Percentiles rank a stretch among this genome's conserved stretches.
These are phyloP conservation scores for Drosophila gunungcola DNA, from an alignment of 1,140 invertebrate genomes.

Conservation along the genomic window DNA sequence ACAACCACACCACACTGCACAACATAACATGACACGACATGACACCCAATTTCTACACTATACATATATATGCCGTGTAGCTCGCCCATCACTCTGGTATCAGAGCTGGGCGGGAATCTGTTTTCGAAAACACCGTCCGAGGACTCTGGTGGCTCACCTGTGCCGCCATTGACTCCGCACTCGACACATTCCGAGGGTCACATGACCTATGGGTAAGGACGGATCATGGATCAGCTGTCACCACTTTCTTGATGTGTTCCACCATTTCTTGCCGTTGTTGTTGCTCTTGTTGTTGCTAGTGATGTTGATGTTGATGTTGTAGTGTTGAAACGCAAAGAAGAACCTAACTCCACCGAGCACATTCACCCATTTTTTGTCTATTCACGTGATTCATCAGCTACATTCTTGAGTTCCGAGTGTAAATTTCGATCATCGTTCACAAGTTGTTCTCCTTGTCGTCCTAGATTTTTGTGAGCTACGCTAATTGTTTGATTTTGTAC, in stretches of 20 bases:
- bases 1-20: slow-evolving; percentile 43
- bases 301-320: slow-evolving; percentile 49
- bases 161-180: slow-evolving; percentile 85
- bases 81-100: slow-evolving; percentile 95
- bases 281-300: slow-evolving; percentile 49
- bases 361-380: slow-evolving; percentile 13
- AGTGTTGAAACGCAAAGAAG: slow-evolving; percentile 36
- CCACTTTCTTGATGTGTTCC: slow-evolving; percentile 24
- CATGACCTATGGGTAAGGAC: slow-evolving; percentile 83
- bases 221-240: slow-evolving; percentile 40
- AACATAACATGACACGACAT: slow-evolving; percentile 18
- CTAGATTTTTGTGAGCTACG: background rate
- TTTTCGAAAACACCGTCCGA: slow-evolving; percentile 95
- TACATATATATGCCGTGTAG: slow-evolving; percentile 84
- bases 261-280: slow-evolving; percentile 36
- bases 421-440: slow-evolving; percentile 32
- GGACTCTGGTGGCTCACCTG: slow-evolving; percentile 88
- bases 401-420: slow-evolving; percentile 33
- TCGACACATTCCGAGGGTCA: slow-evolving; percentile 85
- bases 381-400: slow-evolving; percentile 24
- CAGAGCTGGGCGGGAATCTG: slow-evolving; percentile 93
- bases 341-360: slow-evolving; percentile 14
- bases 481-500: background rate
- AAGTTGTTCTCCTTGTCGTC: background rate
- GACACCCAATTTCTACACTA: slow-evolving; percentile 7